These are phyloP conservation scores for Agrotis clavis DNA, from an alignment of 2,888 invertebrate species.

Conservation along the genomic window DNA sequence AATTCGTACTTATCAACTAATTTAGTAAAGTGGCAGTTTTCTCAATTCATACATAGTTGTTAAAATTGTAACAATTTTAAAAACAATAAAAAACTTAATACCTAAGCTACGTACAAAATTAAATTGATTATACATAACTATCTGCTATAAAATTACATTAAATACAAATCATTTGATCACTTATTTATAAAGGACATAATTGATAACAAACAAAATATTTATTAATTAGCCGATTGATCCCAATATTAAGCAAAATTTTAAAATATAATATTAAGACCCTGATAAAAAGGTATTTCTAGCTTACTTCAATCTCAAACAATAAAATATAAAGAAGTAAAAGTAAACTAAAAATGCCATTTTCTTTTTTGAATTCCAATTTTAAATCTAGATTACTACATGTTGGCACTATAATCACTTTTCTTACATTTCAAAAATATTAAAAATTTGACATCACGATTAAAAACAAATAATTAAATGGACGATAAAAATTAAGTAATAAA, in stretches of 20 bases:
- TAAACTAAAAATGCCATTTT: slow-evolving; percentile 19
- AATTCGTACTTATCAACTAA: slow-evolving; percentile 10
- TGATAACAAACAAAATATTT: slow-evolving; percentile 4
- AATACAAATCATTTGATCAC: slow-evolving; percentile 30
- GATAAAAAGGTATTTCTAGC: slow-evolving; percentile 22
- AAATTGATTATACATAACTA: slow-evolving; percentile 2
- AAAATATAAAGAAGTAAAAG: not conserved
- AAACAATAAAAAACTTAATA: not conserved
- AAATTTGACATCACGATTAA: slow-evolving; percentile 45
- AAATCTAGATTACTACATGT: slow-evolving; percentile 53
- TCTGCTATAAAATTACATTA: not conserved
- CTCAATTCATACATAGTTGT: slow-evolving; percentile 20
- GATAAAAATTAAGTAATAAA: slow-evolving; percentile 62
- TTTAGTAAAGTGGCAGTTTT: slow-evolving; percentile 36
- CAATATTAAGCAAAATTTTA: slow-evolving; percentile 33
- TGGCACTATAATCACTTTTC: slow-evolving; percentile 65
- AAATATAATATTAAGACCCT: slow-evolving; percentile 39
- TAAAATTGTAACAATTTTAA: slow-evolving; percentile 16
- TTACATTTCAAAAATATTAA: slow-evolving; percentile 45
- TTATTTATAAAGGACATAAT: slow-evolving; percentile 3
- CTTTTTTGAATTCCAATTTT: slow-evolving; percentile 38
- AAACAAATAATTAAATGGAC: slow-evolving; percentile 54
- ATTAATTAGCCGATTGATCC: slow-evolving; percentile 42
- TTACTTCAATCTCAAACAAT: slow-evolving; percentile 1
- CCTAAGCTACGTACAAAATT: too few species aligned